Percentiles rank a stretch among this genome's conserved stretches.
These are phyloP conservation scores for Hemibagrus wyckioides DNA, from an alignment of 2,113 vertebrate species.

Conservation along the genomic window DNA sequence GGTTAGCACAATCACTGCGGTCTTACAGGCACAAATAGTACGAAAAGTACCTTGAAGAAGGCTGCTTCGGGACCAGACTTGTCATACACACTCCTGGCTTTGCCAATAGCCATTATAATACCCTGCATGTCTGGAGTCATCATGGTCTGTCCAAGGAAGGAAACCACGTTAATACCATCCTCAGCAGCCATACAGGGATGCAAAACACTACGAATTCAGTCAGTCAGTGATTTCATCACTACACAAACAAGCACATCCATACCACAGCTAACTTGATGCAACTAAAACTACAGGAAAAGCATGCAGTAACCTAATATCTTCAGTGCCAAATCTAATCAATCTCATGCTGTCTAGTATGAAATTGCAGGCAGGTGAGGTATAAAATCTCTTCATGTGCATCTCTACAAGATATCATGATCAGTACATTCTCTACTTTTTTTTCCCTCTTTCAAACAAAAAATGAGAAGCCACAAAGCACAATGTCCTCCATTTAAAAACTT, in stretches of 20 bases:
- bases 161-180: slow-evolving; percentile 64
- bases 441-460: neutral
- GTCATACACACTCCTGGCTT: slow-evolving; percentile 95
- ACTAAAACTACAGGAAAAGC: too few relatives aligned
- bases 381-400: neutral
- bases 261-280: slow-evolving; percentile 10
- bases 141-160: slow-evolving; percentile 92
- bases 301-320: neutral
- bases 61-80: slow-evolving; percentile 97
- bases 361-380: neutral
- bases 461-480: neutral
- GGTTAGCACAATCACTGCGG: slow-evolving; percentile 23
- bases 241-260: neutral
- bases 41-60: slow-evolving; percentile 95
- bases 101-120: slow-evolving; percentile 99
- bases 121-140: slow-evolving; percentile 99
- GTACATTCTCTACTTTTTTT: neutral
- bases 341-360: neutral
- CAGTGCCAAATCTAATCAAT: neutral
- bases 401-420: neutral
- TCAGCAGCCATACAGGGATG: slow-evolving; percentile 21
- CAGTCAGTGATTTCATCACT: neutral
- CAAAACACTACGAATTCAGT: slow-evolving; percentile 7
- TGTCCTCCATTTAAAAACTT: neutral
- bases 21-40: slow-evolving; percentile 40